These are phyloP conservation scores for Etheostoma nigrum DNA, from an alignment of 2,797 vertebrate species.

Conservation along the genomic window DNA sequence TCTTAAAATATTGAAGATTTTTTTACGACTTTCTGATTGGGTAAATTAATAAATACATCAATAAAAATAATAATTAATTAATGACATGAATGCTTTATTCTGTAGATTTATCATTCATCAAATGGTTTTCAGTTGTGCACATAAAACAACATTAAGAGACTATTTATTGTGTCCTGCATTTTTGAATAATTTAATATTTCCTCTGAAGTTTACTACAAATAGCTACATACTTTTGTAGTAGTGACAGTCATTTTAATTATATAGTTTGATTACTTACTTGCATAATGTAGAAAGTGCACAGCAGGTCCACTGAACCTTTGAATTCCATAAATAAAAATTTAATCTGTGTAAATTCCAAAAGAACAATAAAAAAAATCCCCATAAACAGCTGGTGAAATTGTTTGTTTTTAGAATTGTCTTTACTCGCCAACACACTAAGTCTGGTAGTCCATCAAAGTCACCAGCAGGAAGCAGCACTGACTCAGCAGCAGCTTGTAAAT, in stretches of 20 bases:
- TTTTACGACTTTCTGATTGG: neutral
- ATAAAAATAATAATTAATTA: neutral
- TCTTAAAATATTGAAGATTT: no score
- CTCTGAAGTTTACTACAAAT: no score
- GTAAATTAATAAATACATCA: neutral
- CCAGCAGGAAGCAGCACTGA: slow-evolving; percentile 19
- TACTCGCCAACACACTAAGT: neutral
- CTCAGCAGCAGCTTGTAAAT: neutral
- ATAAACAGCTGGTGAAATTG: neutral
- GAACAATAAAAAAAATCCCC: neutral
- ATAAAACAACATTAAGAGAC: no score
- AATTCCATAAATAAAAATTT: neutral
- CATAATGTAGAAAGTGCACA: neutral
- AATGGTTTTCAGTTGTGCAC: no score
- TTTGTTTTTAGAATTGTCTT: neutral
- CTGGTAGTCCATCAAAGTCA: neutral
- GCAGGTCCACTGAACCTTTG: no score
- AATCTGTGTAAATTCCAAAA: slow-evolving; percentile 4
- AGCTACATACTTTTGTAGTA: no score
- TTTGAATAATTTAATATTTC: no score
- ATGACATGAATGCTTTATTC: neutral
- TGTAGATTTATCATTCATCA: no score
- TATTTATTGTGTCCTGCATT: no score
- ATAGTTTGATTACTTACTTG: no score
- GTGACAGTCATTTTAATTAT: no score